A percentile compares a stretch with the other conserved stretches of the same genome.
phyloP scores from a whole-genome alignment of 1,140 invertebrate genomes.

The Drosophila erecta region DNA sequence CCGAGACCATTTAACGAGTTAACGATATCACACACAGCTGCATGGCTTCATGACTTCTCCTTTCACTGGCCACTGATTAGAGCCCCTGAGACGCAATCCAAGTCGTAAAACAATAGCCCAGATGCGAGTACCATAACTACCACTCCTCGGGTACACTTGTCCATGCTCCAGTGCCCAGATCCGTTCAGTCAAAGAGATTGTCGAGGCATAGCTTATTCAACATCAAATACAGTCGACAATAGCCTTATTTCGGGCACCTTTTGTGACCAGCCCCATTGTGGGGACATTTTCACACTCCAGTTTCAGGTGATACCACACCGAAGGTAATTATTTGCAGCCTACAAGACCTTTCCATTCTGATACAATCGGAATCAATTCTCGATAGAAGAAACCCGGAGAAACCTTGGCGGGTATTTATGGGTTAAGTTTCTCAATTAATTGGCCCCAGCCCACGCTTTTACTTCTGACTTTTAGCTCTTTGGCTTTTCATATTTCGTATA shows the following conservation, averaged over 20 bases:
- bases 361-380: slow-evolving; percentile 53
- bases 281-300: slow-evolving; percentile 78
- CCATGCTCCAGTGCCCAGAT: slow-evolving; percentile 63
- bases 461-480: slow-evolving; percentile 23
- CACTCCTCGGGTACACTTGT: slow-evolving; percentile 11
- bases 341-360: slow-evolving; percentile 44
- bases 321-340: slow-evolving; percentile 42
- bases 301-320: slow-evolving; percentile 43
- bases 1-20: slow-evolving; percentile 66
- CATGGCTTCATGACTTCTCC: slow-evolving; percentile 76
- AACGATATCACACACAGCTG: slow-evolving; percentile 66
- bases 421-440: slow-evolving; percentile 40
- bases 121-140: slow-evolving; percentile 11
- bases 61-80: slow-evolving; percentile 75
- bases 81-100: slow-evolving; percentile 41
- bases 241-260: slow-evolving; percentile 53
- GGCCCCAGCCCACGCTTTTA: slow-evolving; percentile 59
- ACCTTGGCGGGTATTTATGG: slow-evolving; percentile 26
- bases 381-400: slow-evolving; percentile 41
- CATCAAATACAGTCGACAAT: slow-evolving; percentile 50
- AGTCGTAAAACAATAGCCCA: slow-evolving; percentile 71
- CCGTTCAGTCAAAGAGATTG: slow-evolving; percentile 46
- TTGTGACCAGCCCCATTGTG: slow-evolving; percentile 61
- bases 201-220: slow-evolving; percentile 61
- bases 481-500: slow-evolving; percentile 49